Evolutionary conservation across 2,113 vertebrate species (phyloP), one percentile per base, ranked within the genome.

Genomic region (Tetraodon nigroviridis): DNA sequence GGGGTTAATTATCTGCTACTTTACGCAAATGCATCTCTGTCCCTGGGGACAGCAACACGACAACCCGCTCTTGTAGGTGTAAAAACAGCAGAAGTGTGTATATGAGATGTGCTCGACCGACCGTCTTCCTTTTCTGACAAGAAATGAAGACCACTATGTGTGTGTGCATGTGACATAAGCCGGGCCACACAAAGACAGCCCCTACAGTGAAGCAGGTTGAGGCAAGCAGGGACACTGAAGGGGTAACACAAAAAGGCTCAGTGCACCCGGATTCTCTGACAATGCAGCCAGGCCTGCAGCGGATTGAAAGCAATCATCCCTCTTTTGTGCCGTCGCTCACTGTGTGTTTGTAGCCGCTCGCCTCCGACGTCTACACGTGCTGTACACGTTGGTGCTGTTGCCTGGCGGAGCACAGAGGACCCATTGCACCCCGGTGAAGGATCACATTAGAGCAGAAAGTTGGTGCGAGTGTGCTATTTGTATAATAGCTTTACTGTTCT

Each of bases 91-190:
- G 87, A 87, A 86, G 86, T 86, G 83, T 80, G 78, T 78, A 81
- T 74, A 81, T 69, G 75, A 71, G 73, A 11, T 76, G 80, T 77
- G 80, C 79, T 79, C 83, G 81, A 84, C 81, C 80, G 77, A 69
- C 83, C 78, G 86, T 80, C 84, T 89, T 87, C 84, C 84, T 86
- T 82, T 74, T 74, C 80, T 81, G 87, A 89, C 87, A 86, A 86
- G 74, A 63, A 74, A 84, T 87, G 77, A 85, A 75, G 75, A 53
- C 56, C 32, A 52, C 27, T 81, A 62, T 2, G 42, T 60, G 42
- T 62, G 59, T 51, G 13, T 40, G 51, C 40, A 15, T 51, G 24
- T 6, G 61, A 71, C 64, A 78, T 68, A 81, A 62, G 73, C 72
- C 19, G 40, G 75, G 53, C 69, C 77, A 61, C 77, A 82, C 77